Evolutionary conservation across 2,797 vertebrate genomes (phyloP).

Genomic region (Danio jaintianensis): DNA sequence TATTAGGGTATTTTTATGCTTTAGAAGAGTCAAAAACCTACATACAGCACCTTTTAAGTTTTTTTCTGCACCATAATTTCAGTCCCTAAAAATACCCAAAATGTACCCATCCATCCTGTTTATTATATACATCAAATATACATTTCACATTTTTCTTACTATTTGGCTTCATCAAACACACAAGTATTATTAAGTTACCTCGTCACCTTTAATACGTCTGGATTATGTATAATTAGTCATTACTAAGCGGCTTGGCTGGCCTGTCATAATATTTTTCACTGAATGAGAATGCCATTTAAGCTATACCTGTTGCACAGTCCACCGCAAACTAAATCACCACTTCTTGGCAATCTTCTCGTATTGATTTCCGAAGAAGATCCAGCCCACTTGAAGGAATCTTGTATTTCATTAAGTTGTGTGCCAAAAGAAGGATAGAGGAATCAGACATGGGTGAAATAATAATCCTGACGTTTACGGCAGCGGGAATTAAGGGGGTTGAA

Average conservation of each 20-base stretch:
- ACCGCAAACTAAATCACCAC: conserved; percentile 63
- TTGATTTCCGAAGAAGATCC: conserved; percentile 71
- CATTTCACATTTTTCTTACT: neutral
- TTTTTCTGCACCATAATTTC: too few relatives aligned
- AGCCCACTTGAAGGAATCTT: conserved; percentile 65
- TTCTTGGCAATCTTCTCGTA: conserved; percentile 67
- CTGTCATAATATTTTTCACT: conserved; percentile 17
- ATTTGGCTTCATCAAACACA: neutral
- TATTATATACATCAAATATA: neutral
- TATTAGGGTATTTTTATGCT: too few relatives aligned
- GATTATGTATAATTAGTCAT: neutral
- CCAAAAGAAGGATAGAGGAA: conserved; percentile 54
- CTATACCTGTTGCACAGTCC: conserved; percentile 53
- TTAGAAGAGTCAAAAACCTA: too few relatives aligned
- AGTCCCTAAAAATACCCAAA: too few relatives aligned
- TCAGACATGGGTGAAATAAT: conserved; percentile 49
- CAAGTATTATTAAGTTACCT: neutral
- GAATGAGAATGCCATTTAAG: conserved; percentile 47
- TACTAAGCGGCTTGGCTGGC: neutral
- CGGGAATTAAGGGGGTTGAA: conserved; percentile 53
- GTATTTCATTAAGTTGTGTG: conserved; percentile 66
- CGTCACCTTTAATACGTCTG: neutral
- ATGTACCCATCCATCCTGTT: too few relatives aligned
- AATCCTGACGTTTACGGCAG: conserved; percentile 45
- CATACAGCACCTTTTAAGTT: too few relatives aligned